phyloP scores from a whole-genome alignment of 2,113 vertebrate species.

The Corythornis vintsioides region DNA sequence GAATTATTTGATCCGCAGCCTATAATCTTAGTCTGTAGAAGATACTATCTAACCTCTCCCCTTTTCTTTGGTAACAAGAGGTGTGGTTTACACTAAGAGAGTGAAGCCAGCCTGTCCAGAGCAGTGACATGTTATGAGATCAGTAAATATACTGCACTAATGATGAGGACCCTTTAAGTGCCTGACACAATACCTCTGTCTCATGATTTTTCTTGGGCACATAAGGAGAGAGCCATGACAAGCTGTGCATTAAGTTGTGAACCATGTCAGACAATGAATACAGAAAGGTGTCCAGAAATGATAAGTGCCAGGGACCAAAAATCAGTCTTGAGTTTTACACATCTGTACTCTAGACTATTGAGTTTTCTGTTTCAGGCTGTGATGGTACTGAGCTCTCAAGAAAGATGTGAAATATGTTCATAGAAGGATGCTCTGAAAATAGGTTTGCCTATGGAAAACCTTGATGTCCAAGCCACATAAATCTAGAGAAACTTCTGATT shows the following conservation, averaged over 20 bases:
- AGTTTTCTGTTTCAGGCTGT: neutral
- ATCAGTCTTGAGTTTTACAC: neutral
- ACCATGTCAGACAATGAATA: accelerated
- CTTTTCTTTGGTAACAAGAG: neutral
- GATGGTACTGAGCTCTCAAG: neutral
- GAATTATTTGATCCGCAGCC: neutral
- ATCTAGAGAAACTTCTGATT: neutral
- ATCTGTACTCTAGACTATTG: neutral
- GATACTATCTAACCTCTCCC: neutral
- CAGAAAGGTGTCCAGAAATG: neutral
- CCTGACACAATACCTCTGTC: accelerated
- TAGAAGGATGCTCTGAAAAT: neutral
- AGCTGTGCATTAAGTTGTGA: neutral
- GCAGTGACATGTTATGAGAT: neutral
- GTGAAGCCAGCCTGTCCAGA: neutral
- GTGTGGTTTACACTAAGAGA: neutral
- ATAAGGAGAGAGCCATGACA: neutral
- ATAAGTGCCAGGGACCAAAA: neutral
- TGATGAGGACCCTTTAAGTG: neutral
- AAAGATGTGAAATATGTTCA: neutral
- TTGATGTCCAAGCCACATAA: neutral
- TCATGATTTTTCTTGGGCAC: neutral
- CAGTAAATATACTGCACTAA: neutral
- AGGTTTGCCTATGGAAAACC: neutral
- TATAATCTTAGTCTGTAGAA: neutral